Base-by-base conservation (phyloP, 2,888 invertebrate genomes). In the Leucophenga montana region DNA sequence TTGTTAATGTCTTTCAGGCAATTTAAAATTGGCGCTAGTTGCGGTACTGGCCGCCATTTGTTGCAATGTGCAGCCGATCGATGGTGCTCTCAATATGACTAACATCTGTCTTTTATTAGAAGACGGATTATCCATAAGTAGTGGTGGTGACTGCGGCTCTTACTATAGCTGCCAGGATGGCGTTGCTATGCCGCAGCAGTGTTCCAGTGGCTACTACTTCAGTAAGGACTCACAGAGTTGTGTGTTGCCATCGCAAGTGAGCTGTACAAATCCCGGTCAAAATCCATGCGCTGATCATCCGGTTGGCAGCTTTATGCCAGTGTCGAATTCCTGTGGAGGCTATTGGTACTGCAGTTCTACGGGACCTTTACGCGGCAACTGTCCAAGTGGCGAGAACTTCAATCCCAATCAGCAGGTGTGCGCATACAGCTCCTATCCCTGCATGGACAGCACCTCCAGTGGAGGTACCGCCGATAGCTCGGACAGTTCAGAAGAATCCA, bases 151-250 rank as follows among this genome's bases (percentile, higher is more conserved):
- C 8, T 84, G 84, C 61, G 27, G 16, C 33, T 67, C 75, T 27
- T 84, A 76, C 61, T 84, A 82, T 61, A 18, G n/a, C 0, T 84
- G 84, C 66, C 46, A 31, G 8, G 59, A 65, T 16, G 76, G 79
- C 13, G 6, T 53, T 27, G 78, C 78, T 20, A 73, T 46, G 0
- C n/a, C 72, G 11, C 44, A 71, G 39, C 31, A 61, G 4, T 84
- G 84, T 59, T 6, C 65, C 3, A n/a, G 1, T 3, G 75, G 75
- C 2, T 62, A 66, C 16, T 77, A 70, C 50, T 84, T 81, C 59
- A 67, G 74, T 48, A 80, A 78, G 72, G 78, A 84, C 4, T 0
- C 18, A 0, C 84, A 84, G 67, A 20, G 5, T 3, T 84, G 84
- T 66, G 50, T 73, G 1, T 48, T 54, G 6, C 48, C 59, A n/a